phyloP scores from a whole-genome alignment of 2,113 vertebrate genomes.

The Serilophus lunatus region DNA sequence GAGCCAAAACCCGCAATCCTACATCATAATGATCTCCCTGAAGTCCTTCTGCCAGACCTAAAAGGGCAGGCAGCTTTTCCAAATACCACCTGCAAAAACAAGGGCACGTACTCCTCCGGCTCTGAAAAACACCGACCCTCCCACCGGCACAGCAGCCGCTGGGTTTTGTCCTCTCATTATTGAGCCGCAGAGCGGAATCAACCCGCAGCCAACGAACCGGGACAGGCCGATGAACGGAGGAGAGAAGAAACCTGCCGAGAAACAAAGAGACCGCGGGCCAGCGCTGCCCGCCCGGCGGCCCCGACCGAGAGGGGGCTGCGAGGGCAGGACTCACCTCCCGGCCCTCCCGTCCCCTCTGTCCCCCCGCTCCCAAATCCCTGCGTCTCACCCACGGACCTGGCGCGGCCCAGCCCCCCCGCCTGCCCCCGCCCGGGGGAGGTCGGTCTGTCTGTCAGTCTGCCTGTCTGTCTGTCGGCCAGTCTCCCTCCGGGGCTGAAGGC shows the following conservation, averaged over 20 bases:
- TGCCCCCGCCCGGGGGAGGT: too few relatives aligned
- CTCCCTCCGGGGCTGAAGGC: not conserved
- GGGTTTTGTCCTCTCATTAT: not conserved
- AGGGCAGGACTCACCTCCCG: not conserved
- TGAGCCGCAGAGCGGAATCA: not conserved
- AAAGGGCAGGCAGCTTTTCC: not conserved
- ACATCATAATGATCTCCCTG: not conserved
- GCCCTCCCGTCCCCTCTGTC: rapidly evolving
- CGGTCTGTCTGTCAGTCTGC: not conserved
- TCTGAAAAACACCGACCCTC: not conserved
- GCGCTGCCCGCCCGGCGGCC: not conserved
- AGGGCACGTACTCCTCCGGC: not conserved
- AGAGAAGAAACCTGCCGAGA: not conserved
- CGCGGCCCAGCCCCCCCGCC: too few relatives aligned
- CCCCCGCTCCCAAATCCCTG: not conserved
- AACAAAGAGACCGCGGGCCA: not conserved
- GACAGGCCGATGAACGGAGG: not conserved
- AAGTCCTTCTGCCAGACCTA: not conserved
- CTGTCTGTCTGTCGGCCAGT: not conserved
- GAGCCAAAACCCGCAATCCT: not conserved
- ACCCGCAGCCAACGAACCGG: not conserved
- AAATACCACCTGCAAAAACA: not conserved
- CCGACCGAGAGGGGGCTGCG: not conserved
- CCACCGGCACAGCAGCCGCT: rapidly evolving
- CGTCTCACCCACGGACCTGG: not conserved